phyloP scores from a whole-genome alignment of 2,888 invertebrate species.

The Drosophila anomelani region DNA sequence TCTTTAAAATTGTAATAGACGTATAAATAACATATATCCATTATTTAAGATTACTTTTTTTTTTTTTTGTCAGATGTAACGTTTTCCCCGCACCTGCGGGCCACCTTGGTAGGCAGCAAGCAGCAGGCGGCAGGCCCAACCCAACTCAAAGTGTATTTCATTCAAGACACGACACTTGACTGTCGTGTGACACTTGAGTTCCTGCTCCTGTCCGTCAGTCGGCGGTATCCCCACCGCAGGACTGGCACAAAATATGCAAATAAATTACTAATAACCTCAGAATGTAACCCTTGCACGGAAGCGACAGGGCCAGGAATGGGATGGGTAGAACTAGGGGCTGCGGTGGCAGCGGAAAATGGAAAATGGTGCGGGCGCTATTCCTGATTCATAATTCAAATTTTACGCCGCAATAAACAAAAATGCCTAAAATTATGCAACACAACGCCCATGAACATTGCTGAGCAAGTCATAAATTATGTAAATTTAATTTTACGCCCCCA shows the following conservation, averaged over 20 bases:
- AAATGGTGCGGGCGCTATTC: constrained; percentile 52
- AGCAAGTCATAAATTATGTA: constrained; percentile 80
- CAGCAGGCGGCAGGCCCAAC: constrained; percentile 12
- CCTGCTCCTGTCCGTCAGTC: constrained; percentile 49
- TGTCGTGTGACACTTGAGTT: constrained; percentile 45
- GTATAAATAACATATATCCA: neutral
- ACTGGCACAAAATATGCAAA: constrained; percentile 73
- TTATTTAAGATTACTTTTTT: constrained; percentile 1
- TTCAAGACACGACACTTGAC: constrained; percentile 48
- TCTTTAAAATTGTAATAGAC: no score
- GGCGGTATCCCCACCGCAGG: constrained; percentile 11
- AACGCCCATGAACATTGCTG: constrained; percentile 65
- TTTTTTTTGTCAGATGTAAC: neutral
- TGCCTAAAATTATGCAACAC: constrained; percentile 80
- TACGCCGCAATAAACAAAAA: constrained; percentile 80
- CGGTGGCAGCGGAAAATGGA: constrained; percentile 1
- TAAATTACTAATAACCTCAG: constrained; percentile 78
- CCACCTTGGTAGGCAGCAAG: constrained; percentile 17
- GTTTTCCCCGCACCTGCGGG: constrained; percentile 3
- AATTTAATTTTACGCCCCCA: constrained; percentile 77
- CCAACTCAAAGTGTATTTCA: constrained; percentile 46
- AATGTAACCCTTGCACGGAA: constrained; percentile 75
- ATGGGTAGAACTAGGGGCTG: neutral
- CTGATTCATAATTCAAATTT: constrained; percentile 80
- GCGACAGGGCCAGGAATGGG: constrained; percentile 1